Evolutionary conservation across 1,140 invertebrate genomes (phyloP), one percentile per base, ranked within the genome.

Genomic region (Delia radicum): DNA sequence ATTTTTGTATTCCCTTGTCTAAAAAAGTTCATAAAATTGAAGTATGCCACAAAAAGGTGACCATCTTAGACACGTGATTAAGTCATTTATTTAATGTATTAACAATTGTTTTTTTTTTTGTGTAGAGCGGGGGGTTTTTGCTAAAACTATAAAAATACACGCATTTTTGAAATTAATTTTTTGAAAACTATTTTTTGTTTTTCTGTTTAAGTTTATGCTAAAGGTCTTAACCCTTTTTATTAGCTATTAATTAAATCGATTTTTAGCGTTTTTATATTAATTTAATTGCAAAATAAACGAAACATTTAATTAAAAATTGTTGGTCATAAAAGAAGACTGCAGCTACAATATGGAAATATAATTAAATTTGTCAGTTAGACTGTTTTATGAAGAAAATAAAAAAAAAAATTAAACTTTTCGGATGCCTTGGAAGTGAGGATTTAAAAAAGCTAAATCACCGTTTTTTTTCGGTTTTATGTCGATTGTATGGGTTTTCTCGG

Each of bases 1-100:
- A 77, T 81, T 65, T 71, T 29, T 37, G 27, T 29, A 0, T 63
- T 63, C 5, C 0, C 1, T 18, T 21, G 10, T 21, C n/a, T 3
- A 55, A 63, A 74, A 74, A 8, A 69, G 65, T 21, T 69, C 65
- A 37, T 69, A 69, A 69, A 69, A 69, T 55, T 7, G 18, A 21
- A 55, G n/a, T 55, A 55, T 37, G 33, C 18, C 65, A 69, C 18
- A 37, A 69, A 63, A 69, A 69, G 65, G 29, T 69, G 65, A 37
- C 65, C 65, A 69, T 67, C 26, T 73, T 55, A 27, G 37, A 27
- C 71, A 73, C 71, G 71, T 73, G 71, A 73, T 73, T 55, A 55
- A 73, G 71, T 46, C 24, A 73, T 73, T 73, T 48, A 73, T 24
- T 26, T 48, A 46, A 73, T 46, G 37, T 12, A 18, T 27, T 28